Percentiles rank a stretch among this genome's conserved stretches.
Conservation (phyloP, 2,797 vertebrate genomes). For the Toxotes lorentzi region DNA sequence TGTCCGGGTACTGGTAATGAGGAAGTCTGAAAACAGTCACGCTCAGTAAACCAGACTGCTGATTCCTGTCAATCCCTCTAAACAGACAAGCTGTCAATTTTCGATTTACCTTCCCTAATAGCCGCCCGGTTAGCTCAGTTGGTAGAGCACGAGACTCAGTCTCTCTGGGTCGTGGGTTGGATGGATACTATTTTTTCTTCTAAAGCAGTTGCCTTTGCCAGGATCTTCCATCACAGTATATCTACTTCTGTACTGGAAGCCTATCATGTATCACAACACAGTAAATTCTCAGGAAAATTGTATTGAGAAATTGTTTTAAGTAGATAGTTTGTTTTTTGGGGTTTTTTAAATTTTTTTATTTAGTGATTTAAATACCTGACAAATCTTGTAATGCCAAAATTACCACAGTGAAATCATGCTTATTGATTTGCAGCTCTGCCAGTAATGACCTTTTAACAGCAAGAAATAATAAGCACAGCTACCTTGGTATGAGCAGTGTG, state of each 20-base stretch:
- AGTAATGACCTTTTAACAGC: not conserved
- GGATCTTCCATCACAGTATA: not conserved
- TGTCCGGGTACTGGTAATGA: constrained; percentile 6
- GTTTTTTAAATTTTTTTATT: too few species aligned
- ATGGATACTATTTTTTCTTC: not conserved
- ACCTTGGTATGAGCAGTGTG: not conserved
- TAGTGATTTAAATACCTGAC: too few species aligned
- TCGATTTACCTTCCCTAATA: not conserved
- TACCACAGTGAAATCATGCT: not conserved
- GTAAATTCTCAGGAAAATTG: not conserved
- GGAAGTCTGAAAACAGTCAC: constrained; percentile 41
- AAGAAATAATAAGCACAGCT: not conserved
- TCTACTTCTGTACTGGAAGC: not conserved
- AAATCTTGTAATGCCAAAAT: not conserved
- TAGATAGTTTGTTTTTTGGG: not conserved
- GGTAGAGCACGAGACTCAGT: too few species aligned
- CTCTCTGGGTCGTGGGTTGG: too few species aligned
- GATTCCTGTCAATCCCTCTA: constrained; percentile 2
- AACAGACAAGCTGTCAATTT: not conserved
- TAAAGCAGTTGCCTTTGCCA: not conserved
- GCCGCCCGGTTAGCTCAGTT: too few species aligned
- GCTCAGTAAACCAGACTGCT: constrained; percentile 3
- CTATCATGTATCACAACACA: not conserved
- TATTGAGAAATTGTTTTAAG: not conserved
- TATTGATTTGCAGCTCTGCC: not conserved